Base-by-base conservation (phyloP, 2,797 vertebrate genomes). In the Halcyon chelicuti region DNA sequence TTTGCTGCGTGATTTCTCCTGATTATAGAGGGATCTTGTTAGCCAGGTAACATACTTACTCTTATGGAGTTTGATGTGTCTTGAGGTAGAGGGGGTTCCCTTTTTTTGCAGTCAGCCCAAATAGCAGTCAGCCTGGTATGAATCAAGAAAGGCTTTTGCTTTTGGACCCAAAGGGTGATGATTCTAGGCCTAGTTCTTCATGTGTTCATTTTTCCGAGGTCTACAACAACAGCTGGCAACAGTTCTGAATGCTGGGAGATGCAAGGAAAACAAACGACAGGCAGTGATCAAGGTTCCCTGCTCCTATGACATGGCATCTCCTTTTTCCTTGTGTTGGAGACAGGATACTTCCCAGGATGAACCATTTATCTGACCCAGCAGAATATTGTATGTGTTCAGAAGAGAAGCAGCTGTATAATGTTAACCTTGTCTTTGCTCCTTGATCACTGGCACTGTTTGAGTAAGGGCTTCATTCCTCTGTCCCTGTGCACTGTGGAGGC, bases 381-480 rank as follows among this genome's bases (percentile, higher is more conserved):
- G 78, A 58, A 40, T 2, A 9, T 2, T 54, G 3, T 19, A 17
- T 14, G 11, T 39, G 42, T 15, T 66, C 54, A 55, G 67, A 71
- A 66, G 39, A 84, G 51, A 74, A 44, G 54, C 5, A 62, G 15
- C 22, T 62, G 44, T 33, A 18, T 10, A 5, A 22, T 7, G 14
- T 4, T 33, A 46, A 26, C 14, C 10, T 85, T 68, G 15, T 33
- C 54, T 49, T 52, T 89, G 33, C 31, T 68, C 31, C 47, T 72
- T 62, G 26, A 14, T 54, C 5, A 7, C 51, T 61, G 40, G 21
- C 60, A 44, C 57, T 75, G n/a, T 29, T 6, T 14, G 23, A 76
- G 26, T 5, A 25, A 28, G 22, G 0, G 2, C 33, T 68, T 86
- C 2, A 1, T 12, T 76, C 29, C 46, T n/a, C 35, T 37, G n/a